phyloP scores from a whole-genome alignment of 2,113 vertebrate species.

The Sylvietta virens region DNA sequence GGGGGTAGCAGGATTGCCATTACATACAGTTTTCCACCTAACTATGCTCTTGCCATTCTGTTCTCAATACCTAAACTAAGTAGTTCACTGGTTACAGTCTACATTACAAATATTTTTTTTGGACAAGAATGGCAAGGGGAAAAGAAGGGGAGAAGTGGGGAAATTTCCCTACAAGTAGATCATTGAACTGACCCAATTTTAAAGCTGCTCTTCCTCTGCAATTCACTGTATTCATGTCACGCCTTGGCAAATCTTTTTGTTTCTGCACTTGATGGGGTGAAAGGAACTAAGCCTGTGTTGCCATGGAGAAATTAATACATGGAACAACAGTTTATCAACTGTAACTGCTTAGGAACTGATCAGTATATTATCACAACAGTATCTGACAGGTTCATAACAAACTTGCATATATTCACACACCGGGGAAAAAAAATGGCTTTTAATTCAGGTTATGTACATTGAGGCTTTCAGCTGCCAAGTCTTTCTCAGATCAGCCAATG shows the following conservation, averaged over 20 bases:
- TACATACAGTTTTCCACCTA: neutral
- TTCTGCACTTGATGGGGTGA: neutral
- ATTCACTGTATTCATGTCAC: neutral
- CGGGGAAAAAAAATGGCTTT: neutral
- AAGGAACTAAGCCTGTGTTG: slow-evolving; percentile 20
- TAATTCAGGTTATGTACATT: neutral
- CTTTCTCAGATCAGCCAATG: neutral
- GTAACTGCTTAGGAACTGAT: slow-evolving; percentile 7
- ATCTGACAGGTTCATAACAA: neutral
- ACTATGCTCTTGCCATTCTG: neutral
- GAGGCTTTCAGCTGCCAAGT: neutral
- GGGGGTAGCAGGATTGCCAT: neutral
- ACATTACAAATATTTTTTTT: neutral
- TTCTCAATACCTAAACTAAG: neutral
- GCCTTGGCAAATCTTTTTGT: neutral
- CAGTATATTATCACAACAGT: slow-evolving; percentile 1
- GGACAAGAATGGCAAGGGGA: neutral
- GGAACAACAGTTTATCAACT: neutral
- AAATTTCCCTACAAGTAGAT: neutral
- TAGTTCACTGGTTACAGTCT: neutral
- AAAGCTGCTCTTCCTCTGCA: neutral
- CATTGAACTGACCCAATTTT: neutral
- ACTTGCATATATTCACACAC: neutral
- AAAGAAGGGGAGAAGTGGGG: neutral
- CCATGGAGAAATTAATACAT: slow-evolving; percentile 39